phyloP scores from a whole-genome alignment of 2,113 vertebrate species.

The Arvicanthis niloticus region DNA sequence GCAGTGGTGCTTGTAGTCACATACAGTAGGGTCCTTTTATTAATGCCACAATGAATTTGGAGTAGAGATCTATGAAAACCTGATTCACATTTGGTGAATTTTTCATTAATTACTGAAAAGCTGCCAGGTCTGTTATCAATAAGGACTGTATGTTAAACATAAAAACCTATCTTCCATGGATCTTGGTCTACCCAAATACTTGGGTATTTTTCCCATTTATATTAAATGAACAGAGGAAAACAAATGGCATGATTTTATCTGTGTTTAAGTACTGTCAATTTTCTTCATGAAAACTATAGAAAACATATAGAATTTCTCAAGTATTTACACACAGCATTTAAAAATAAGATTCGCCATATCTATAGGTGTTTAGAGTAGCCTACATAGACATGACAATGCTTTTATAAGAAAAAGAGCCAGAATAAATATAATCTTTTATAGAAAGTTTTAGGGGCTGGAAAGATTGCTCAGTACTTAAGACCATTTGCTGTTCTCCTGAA shows the following conservation, averaged over 20 bases:
- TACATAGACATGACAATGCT: neutral
- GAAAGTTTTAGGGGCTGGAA: neutral
- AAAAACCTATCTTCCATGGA: constrained; percentile 55
- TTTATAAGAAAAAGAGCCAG: neutral
- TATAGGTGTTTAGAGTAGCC: neutral
- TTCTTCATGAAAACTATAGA: constrained; percentile 61
- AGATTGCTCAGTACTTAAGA: neutral
- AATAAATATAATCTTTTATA: neutral
- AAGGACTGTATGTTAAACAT: constrained; percentile 68
- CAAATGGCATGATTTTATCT: constrained; percentile 77
- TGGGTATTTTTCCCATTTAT: constrained; percentile 78
- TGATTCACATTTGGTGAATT: constrained; percentile 78
- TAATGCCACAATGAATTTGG: constrained; percentile 76
- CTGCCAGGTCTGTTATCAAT: constrained; percentile 81
- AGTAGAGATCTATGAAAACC: constrained; percentile 82
- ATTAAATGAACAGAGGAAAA: constrained; percentile 72
- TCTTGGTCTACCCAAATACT: constrained; percentile 67
- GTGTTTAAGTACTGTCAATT: constrained; percentile 70
- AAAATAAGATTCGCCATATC: neutral
- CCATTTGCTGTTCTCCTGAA: neutral
- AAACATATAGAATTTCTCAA: neutral
- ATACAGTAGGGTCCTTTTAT: constrained; percentile 73
- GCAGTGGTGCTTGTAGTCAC: constrained; percentile 61
- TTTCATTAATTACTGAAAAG: constrained; percentile 81
- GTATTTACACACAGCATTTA: neutral